These are phyloP conservation scores for Zosterops pallidus DNA, from an alignment of 2,113 vertebrate genomes.

Conservation along the genomic window DNA sequence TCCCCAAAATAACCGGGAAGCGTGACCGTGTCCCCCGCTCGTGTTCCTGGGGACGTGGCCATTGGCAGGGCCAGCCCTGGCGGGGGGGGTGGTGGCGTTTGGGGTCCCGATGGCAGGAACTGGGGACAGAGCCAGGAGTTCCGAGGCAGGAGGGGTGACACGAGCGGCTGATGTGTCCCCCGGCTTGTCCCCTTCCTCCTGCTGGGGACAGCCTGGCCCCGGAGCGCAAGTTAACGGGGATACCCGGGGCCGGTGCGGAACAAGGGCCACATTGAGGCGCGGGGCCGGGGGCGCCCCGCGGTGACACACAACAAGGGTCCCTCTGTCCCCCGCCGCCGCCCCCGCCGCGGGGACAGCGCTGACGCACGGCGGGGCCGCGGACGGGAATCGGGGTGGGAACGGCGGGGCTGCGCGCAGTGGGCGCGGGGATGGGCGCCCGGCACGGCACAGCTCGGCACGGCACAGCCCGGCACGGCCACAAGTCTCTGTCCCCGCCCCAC, in stretches of 20 bases:
- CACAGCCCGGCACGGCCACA: not conserved
- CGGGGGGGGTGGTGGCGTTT: not conserved
- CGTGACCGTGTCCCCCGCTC: conserved; percentile 11
- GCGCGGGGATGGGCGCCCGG: not conserved
- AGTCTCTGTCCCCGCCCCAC: not conserved
- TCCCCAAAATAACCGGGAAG: conserved; percentile 66
- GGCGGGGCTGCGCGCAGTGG: fast-evolving
- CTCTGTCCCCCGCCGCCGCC: not conserved
- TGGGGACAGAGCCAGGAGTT: not conserved
- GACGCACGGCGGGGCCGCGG: not conserved
- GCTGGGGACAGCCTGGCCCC: not conserved
- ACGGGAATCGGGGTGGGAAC: not conserved
- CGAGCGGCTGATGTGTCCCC: not conserved
- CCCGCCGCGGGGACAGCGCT: not conserved
- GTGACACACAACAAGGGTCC: not conserved
- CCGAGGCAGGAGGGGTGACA: not conserved
- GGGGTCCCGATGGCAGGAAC: not conserved
- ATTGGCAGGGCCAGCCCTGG: not conserved
- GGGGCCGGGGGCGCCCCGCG: not conserved
- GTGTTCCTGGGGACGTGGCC: not conserved
- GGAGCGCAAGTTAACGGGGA: not conserved
- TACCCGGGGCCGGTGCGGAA: not conserved
- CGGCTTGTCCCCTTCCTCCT: not conserved
- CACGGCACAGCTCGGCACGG: not conserved
- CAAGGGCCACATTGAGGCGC: conserved; percentile 62